Base-by-base conservation (phyloP, 2,113 vertebrate species). In the Pygathrix nemaeus region DNA sequence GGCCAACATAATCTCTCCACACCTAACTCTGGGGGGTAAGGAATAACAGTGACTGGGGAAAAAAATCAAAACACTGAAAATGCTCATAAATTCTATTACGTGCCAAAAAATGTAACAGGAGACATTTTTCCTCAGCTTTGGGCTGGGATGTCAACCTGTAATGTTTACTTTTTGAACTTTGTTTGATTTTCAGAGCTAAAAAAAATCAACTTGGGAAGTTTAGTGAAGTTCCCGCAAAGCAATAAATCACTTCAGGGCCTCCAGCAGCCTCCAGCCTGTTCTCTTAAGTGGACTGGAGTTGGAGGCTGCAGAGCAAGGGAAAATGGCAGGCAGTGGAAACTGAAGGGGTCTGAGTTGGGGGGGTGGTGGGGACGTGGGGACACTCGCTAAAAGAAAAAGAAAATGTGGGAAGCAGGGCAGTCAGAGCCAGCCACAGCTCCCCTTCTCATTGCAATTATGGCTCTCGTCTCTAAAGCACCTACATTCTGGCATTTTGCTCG, bases 1-100 rank as follows among this genome's bases (percentile, higher is more conserved):
- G 86, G 99, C 98, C 98, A 99, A 98, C 97, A 95, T 90, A 98
- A 98, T 97, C 98, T 98, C 98, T 97, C 94, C 90, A 40, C 96
- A 95, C 75, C 97, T 96, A 98, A 97, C 97, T 97, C 96, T 90
- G 80, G 95, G 95, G 97, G 97, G 94, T 87, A 96, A 92, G 96
- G 96, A 98, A 96, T 40, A 97, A 97, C 97, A 94, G 88, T 81
- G 82, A 70, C 21, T 64, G 81, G 84, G 76, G 92, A 78, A 57
- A 76, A 80, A 78, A 95, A 64, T 73, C 92, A 92, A 97, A 98
- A 99, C 97, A 55, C 5, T 20, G 88, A 96, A 96, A 97, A 98
- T 48, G 90, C 87, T 96, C 96, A 35, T 98, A 98, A 98, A 98
- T 97, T 88, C 93, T 90, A 92, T 88, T 48, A 73, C 3, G 75